A percentile compares a stretch with the other conserved stretches of the same genome.
These are phyloP conservation scores for Clarias laeviceps DNA, from an alignment of 2,797 vertebrate species.

Conservation along the genomic window DNA sequence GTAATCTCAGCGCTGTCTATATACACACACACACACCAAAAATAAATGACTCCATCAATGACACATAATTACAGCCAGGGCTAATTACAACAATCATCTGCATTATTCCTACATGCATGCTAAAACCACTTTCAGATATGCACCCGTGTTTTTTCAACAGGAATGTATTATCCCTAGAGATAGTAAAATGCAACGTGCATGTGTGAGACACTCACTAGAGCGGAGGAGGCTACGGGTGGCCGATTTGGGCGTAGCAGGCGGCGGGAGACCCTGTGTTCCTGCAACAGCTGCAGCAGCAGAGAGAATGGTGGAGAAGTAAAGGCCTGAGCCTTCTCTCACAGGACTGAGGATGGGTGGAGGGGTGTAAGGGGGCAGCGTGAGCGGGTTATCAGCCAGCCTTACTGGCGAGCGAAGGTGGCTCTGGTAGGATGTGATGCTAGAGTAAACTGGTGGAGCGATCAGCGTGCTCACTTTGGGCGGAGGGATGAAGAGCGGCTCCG, in stretches of 20 bases:
- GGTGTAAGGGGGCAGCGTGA: conserved; percentile 93
- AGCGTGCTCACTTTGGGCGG: conserved; percentile 91
- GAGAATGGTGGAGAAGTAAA: conserved; percentile 96
- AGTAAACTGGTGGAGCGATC: conserved; percentile 88
- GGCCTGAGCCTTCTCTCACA: conserved; percentile 93
- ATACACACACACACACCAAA: conserved; percentile 45
- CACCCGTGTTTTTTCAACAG: neutral
- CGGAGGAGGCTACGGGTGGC: conserved; percentile 90
- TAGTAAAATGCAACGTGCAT: neutral
- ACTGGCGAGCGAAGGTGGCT: conserved; percentile 96
- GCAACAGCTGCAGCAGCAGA: conserved; percentile 82
- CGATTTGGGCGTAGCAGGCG: conserved; percentile 91
- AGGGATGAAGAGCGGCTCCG: conserved; percentile 96
- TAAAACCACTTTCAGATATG: neutral
- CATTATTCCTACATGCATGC: neutral
- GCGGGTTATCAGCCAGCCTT: conserved; percentile 86
- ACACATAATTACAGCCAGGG: conserved; percentile 18
- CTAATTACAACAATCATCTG: conserved; percentile 9
- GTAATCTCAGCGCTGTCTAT: conserved; percentile 94
- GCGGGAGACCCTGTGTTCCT: conserved; percentile 79
- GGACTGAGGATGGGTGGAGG: conserved; percentile 98
- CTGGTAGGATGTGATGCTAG: conserved; percentile 92
- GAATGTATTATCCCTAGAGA: neutral
- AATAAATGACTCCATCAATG: conserved; percentile 20
- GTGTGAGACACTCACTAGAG: conserved; percentile 83